Conservation (phyloP, 2,113 vertebrate genomes). For the Ceuthmochares aereus region DNA sequence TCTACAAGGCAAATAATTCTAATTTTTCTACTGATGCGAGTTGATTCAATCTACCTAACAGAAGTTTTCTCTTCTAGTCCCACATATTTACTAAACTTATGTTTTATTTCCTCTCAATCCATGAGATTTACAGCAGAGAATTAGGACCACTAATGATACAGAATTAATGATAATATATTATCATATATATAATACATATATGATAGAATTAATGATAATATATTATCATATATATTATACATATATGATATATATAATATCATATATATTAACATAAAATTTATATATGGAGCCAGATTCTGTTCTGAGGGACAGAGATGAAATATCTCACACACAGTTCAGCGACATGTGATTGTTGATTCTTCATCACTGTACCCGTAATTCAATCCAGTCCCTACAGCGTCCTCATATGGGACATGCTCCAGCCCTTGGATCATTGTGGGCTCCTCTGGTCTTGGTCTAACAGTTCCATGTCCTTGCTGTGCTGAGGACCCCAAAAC, state of each 20-base stretch:
- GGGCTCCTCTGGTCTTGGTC: too few species aligned
- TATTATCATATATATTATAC: too few species aligned
- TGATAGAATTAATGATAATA: too few species aligned
- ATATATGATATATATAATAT: too few species aligned
- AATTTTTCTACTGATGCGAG: neutral
- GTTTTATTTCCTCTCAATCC: neutral
- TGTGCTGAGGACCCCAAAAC: too few species aligned
- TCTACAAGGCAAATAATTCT: neutral
- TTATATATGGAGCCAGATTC: neutral
- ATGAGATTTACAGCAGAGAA: neutral
- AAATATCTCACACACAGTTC: neutral
- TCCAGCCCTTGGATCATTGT: too few species aligned
- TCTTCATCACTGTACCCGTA: neutral
- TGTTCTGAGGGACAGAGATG: neutral
- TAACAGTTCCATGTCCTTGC: too few species aligned
- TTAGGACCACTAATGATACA: neutral
- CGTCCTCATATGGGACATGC: neutral
- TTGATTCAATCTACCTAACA: neutral
- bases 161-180: too few species aligned
- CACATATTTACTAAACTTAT: neutral
- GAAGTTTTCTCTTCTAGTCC: neutral
- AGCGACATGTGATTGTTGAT: neutral
- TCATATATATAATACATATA: too few species aligned
- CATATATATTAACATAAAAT: too few species aligned
- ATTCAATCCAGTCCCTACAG: neutral